Evolutionary conservation across 2,113 vertebrate species (phyloP).

Genomic region (Megatriorchis doriae): DNA sequence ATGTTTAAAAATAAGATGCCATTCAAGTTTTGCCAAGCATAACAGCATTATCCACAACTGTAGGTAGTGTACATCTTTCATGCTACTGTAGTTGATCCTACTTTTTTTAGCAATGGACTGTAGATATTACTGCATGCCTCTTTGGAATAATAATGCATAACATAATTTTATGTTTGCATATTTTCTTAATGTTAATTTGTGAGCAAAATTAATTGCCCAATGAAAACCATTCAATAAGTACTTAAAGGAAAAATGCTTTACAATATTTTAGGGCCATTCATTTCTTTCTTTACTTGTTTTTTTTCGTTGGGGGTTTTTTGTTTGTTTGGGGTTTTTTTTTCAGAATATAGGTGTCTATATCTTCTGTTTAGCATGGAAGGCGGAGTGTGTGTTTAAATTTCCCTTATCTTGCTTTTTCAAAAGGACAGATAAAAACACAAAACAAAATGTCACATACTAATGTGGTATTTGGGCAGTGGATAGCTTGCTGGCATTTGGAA

Average conservation of each 20-base stretch:
- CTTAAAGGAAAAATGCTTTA: background rate
- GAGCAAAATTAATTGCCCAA: background rate
- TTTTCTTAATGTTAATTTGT: background rate
- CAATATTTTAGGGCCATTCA: background rate
- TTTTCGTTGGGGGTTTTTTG: no score
- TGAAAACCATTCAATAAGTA: background rate
- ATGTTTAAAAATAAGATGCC: background rate
- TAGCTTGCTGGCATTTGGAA: background rate
- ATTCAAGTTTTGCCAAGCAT: background rate
- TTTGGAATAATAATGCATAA: background rate
- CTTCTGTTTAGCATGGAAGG: background rate
- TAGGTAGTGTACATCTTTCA: background rate
- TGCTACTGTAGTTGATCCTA: background rate
- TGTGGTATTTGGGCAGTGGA: background rate
- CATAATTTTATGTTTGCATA: background rate
- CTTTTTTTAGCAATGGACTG: background rate
- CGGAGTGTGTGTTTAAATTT: background rate
- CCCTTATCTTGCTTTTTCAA: background rate
- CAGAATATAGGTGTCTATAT: background rate
- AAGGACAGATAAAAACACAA: background rate
- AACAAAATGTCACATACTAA: background rate
- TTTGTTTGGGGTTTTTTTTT: no score
- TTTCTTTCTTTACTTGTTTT: background rate
- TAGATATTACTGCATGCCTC: background rate
- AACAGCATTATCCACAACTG: background rate